These are phyloP conservation scores for Cotesia vestalis DNA, from an alignment of 1,140 invertebrate genomes.

Conservation along the genomic window DNA sequence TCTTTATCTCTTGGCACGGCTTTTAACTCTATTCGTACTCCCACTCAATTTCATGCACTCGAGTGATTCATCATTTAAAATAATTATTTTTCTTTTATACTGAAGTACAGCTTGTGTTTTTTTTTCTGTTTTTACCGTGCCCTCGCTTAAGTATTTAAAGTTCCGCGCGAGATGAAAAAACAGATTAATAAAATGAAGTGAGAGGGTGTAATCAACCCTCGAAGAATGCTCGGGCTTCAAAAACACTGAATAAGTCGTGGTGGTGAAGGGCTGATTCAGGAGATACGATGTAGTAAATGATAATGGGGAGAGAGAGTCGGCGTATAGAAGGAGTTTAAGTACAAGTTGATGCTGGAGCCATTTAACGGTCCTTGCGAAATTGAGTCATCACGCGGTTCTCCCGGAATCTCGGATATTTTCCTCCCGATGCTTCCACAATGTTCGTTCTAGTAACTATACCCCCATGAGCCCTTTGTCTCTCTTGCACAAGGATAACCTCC, in stretches of 20 bases:
- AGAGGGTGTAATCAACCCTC: conserved; percentile 40
- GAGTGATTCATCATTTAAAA: no score
- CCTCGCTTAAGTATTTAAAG: no score
- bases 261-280: conserved; percentile 12
- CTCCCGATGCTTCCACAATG: conserved; percentile 52
- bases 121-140: no score
- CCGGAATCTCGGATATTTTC: conserved; percentile 67
- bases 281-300: conserved; percentile 4
- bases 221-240: conserved; percentile 64
- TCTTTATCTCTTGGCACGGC: no score
- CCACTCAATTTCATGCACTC: no score
- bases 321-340: conserved; percentile 13
- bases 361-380: conserved; percentile 66
- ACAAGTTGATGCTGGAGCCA: conserved; percentile 58
- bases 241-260: conserved; percentile 57
- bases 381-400: conserved; percentile 67
- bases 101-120: no score
- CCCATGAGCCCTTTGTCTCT: background rate
- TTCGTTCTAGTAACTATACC: conserved; percentile 24
- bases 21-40: no score
- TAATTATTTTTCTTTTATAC: no score
- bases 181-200: background rate
- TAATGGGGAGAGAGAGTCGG: conserved; percentile 38
- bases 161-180: no score
- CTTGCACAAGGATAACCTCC: conserved; percentile 14